Conservation (phyloP, 2,797 vertebrate species). For the Knipowitschia caucasica region DNA sequence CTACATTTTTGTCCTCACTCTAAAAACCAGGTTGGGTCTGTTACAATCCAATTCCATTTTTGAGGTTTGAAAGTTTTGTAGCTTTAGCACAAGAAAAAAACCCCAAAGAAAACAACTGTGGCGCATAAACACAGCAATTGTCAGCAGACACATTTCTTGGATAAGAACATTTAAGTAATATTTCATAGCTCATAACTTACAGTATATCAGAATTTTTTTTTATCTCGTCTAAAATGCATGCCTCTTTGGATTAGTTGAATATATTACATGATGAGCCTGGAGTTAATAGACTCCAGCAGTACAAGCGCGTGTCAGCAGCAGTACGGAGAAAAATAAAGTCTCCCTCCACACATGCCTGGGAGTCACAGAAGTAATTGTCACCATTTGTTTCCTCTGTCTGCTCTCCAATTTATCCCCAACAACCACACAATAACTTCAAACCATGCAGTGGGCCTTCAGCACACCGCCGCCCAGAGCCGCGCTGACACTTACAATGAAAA, state of each 20-base stretch:
- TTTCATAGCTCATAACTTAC: too few species aligned
- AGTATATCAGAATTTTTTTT: too few species aligned
- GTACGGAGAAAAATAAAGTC: constrained; percentile 44
- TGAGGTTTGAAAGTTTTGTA: too few species aligned
- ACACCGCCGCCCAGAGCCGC: constrained; percentile 34
- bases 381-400: constrained; percentile 52
- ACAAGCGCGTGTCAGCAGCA: constrained; percentile 50
- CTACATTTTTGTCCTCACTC: too few species aligned
- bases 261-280: background rate
- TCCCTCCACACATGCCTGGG: constrained; percentile 40
- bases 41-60: too few species aligned
- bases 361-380: constrained; percentile 51
- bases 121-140: too few species aligned
- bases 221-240: background rate
- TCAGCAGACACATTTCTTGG: too few species aligned
- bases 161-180: too few species aligned
- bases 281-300: constrained; percentile 10
- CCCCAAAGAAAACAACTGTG: too few species aligned
- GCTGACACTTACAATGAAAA: constrained; percentile 56
- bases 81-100: too few species aligned
- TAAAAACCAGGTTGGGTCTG: too few species aligned
- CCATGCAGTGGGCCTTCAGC: constrained; percentile 1
- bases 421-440: constrained; percentile 35
- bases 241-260: background rate
- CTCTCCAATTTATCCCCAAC: constrained; percentile 44